These are phyloP conservation scores for Argynnis bischoffii DNA, from an alignment of 2,888 invertebrate species.

Conservation along the genomic window DNA sequence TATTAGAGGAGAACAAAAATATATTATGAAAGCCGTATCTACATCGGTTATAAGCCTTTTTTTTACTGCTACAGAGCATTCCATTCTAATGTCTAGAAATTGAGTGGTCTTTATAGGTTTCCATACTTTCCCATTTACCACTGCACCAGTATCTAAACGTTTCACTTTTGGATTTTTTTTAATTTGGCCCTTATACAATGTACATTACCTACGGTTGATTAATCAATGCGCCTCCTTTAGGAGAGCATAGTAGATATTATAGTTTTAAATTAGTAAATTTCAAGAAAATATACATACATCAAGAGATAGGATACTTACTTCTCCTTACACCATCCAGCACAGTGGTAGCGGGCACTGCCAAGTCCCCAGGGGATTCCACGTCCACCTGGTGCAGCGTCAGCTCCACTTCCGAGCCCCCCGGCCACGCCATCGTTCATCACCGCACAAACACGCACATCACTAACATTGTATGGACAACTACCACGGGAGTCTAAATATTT, in stretches of 20 bases:
- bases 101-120: neutral
- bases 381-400: constrained; percentile 57
- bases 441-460: constrained; percentile 41
- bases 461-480: constrained; percentile 24
- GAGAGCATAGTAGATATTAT: too few species aligned
- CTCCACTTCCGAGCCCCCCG: constrained; percentile 68
- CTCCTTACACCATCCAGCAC: constrained; percentile 49
- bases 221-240: too few species aligned
- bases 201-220: too few species aligned
- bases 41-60: too few species aligned
- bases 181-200: too few species aligned
- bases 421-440: constrained; percentile 71
- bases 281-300: neutral
- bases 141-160: too few species aligned
- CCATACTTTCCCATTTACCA: too few species aligned
- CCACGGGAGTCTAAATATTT: constrained; percentile 21
- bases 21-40: too few species aligned
- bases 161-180: too few species aligned
- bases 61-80: too few species aligned
- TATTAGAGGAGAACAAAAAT: too few species aligned
- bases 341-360: constrained; percentile 49
- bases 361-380: constrained; percentile 46
- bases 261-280: too few species aligned
- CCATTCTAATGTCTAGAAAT: neutral
- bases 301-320: constrained; percentile 44